Evolutionary conservation across 1,140 invertebrate genomes (phyloP).

Genomic region (Mamestra configurata): DNA sequence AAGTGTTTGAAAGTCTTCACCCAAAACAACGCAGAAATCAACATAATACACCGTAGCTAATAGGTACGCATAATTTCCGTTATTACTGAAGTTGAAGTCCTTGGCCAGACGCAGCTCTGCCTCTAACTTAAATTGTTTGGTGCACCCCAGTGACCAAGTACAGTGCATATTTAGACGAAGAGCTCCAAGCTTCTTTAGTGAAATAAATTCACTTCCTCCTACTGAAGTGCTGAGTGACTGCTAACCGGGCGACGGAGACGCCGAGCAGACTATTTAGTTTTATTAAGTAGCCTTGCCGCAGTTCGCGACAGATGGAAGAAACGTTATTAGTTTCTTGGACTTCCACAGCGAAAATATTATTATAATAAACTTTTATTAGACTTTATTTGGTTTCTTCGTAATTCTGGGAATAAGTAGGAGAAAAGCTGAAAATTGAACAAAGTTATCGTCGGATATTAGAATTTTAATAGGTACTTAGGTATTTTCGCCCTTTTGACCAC

Average conservation of each 20-base stretch:
- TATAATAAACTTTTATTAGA: conserved; percentile 2
- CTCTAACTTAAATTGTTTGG: conserved; percentile 43
- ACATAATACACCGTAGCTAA: no score
- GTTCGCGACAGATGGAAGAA: conserved; percentile 21
- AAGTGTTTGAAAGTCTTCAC: no score
- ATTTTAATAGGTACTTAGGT: no score
- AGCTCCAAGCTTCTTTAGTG: conserved; percentile 32
- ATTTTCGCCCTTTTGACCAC: no score
- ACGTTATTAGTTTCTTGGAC: conserved; percentile 25
- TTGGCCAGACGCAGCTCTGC: no score
- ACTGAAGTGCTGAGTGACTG: conserved; percentile 29
- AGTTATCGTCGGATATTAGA: no score
- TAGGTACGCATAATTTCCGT: background rate
- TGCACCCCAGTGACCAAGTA: conserved; percentile 30
- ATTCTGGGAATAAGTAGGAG: background rate
- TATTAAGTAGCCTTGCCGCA: conserved; percentile 18
- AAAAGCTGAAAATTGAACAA: no score
- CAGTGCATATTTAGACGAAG: conserved; percentile 43
- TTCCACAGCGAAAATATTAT: conserved; percentile 29
- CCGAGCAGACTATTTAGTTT: conserved; percentile 36
- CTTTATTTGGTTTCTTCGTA: conserved; percentile 16
- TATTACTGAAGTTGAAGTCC: background rate
- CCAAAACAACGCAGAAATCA: background rate
- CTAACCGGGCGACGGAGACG: conserved; percentile 8
- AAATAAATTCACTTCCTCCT: conserved; percentile 49